phyloP scores from a whole-genome alignment of 2,113 vertebrate genomes.

The Rafetus swinhoei region DNA sequence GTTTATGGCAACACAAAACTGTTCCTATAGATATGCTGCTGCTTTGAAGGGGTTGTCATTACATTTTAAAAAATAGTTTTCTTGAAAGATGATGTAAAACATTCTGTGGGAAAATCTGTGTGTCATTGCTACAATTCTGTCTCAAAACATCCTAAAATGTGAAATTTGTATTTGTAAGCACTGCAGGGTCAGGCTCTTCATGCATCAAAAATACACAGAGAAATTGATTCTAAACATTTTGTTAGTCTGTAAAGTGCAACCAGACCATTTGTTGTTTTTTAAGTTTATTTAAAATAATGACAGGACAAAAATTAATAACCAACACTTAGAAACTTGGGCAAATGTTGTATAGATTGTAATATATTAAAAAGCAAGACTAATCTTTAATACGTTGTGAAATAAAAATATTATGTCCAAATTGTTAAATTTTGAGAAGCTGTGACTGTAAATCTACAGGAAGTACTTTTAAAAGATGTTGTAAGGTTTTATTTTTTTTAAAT shows the following conservation, averaged over 20 bases:
- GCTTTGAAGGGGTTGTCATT: background rate
- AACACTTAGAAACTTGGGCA: background rate
- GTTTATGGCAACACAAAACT: background rate
- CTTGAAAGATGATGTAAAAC: background rate
- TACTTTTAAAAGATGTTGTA: background rate
- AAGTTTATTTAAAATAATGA: background rate
- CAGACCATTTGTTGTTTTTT: too few relatives aligned
- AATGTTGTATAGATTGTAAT: background rate
- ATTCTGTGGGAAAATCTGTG: rapidly evolving
- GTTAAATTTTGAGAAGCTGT: background rate
- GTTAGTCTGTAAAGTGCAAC: too few relatives aligned
- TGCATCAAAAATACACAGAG: rapidly evolving
- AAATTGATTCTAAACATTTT: background rate
- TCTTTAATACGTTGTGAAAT: background rate
- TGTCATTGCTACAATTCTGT: background rate
- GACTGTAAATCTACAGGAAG: rapidly evolving
- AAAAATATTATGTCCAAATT: background rate
- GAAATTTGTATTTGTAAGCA: background rate
- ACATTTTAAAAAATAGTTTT: background rate
- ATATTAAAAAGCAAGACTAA: background rate
- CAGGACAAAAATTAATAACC: background rate
- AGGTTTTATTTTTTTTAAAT: background rate
- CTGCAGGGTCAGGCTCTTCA: rapidly evolving
- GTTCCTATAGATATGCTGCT: background rate
- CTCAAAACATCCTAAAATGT: background rate